phyloP scores from a whole-genome alignment of 2,888 invertebrate genomes.

The Thecophora atra region DNA sequence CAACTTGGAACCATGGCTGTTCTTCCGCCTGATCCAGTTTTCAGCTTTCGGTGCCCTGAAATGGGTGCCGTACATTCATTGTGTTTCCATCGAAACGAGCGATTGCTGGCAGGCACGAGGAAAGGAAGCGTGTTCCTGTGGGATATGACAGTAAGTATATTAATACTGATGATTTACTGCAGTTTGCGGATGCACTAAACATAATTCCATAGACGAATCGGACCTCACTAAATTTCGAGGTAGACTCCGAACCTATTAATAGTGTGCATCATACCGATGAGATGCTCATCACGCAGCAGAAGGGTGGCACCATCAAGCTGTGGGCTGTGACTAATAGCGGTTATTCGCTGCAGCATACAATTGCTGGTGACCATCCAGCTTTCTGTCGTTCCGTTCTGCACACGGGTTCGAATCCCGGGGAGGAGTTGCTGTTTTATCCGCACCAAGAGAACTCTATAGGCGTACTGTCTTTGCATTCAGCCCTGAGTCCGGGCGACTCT shows the following conservation, averaged over 20 bases:
- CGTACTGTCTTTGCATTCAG: slow-evolving; percentile 63
- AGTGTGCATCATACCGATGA: slow-evolving; percentile 68
- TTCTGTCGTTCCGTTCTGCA: slow-evolving; percentile 74
- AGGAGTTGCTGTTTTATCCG: slow-evolving; percentile 72
- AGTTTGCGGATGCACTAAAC: neutral
- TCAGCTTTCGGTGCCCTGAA: slow-evolving; percentile 74
- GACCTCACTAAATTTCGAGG: slow-evolving; percentile 73
- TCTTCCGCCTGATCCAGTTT: slow-evolving; percentile 78
- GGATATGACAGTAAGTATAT: slow-evolving; percentile 75
- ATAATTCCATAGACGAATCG: slow-evolving; percentile 72
- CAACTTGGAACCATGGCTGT: slow-evolving; percentile 70
- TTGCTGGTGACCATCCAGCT: slow-evolving; percentile 73
- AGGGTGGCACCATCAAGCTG: slow-evolving; percentile 75
- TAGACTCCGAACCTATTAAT: slow-evolving; percentile 70
- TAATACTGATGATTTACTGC: neutral
- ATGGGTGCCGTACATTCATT: slow-evolving; percentile 79
- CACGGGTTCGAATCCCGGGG: slow-evolving; percentile 59
- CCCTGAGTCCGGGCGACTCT: slow-evolving; percentile 42
- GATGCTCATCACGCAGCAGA: slow-evolving; percentile 78
- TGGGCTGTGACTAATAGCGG: slow-evolving; percentile 73
- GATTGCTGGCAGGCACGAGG: slow-evolving; percentile 78
- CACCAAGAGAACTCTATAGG: slow-evolving; percentile 69
- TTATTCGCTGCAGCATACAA: slow-evolving; percentile 70
- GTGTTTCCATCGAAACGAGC: slow-evolving; percentile 75
- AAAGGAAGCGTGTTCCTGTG: slow-evolving; percentile 80